Conservation (phyloP, 1,140 invertebrate species). For the Hydropsyche tenuis region DNA sequence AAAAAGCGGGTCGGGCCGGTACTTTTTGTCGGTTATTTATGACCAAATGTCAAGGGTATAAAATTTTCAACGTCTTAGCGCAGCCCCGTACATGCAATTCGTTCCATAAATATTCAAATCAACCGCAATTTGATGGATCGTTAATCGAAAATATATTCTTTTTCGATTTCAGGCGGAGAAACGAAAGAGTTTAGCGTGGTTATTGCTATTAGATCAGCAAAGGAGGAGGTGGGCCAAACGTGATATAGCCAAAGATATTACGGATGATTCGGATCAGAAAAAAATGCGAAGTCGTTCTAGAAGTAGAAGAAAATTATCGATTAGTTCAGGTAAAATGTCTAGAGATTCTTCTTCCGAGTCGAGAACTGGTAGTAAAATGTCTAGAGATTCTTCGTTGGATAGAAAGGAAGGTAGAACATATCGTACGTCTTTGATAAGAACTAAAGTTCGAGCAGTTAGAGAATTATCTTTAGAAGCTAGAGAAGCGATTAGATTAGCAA, state of each 20-base stretch:
- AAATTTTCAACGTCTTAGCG: too few species aligned
- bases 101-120: conserved; percentile 22
- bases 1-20: not conserved
- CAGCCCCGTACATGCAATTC: not conserved
- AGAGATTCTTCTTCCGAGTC: conserved; percentile 43
- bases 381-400: conserved; percentile 42
- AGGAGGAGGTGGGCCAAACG: conserved; percentile 44
- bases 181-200: conserved; percentile 44
- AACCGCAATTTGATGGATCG: not conserved
- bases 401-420: conserved; percentile 34
- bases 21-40: conserved; percentile 2
- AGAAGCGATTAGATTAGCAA: conserved; percentile 40
- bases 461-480: conserved; percentile 42
- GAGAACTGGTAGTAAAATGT: conserved; percentile 26
- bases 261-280: conserved; percentile 5
- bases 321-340: conserved; percentile 29
- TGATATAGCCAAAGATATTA: conserved; percentile 26
- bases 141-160: not conserved
- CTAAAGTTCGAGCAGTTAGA: conserved; percentile 40
- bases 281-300: conserved; percentile 13
- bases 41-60: conserved; percentile 12
- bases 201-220: conserved; percentile 46
- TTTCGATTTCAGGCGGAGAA: conserved; percentile 33
- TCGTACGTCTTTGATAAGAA: conserved; percentile 30
- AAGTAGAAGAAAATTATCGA: conserved; percentile 31